These are phyloP conservation scores for Rhinatrema bivittatum DNA, from an alignment of 2,797 vertebrate genomes.

Conservation along the genomic window DNA sequence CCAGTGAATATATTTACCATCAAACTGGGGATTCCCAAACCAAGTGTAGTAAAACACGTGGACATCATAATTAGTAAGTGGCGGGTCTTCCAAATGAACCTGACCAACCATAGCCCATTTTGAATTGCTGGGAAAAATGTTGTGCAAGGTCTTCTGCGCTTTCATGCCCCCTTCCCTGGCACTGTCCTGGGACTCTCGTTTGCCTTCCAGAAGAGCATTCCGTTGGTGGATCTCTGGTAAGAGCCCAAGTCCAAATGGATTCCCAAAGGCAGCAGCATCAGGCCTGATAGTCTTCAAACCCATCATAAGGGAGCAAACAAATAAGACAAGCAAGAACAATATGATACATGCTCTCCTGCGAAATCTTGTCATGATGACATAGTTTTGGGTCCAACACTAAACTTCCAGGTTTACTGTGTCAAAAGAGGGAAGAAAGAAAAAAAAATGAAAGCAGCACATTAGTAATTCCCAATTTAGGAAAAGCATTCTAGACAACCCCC, in stretches of 20 bases:
- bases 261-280: conserved; percentile 61
- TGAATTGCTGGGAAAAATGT: conserved; percentile 16
- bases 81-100: conserved; percentile 49
- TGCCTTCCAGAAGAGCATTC: conserved; percentile 28
- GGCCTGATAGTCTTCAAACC: conserved; percentile 76
- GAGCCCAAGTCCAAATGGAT: conserved; percentile 58
- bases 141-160: conserved; percentile 25
- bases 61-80: conserved; percentile 82
- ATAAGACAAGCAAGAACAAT: conserved; percentile 67
- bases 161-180: conserved; percentile 31
- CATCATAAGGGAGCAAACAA: conserved; percentile 74
- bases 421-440: conserved; percentile 34
- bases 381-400: conserved; percentile 42
- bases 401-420: conserved; percentile 34
- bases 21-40: conserved; percentile 86
- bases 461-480: conserved; percentile 8
- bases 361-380: conserved; percentile 86
- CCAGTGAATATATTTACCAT: conserved; percentile 95
- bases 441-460: background rate
- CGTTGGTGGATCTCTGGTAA: conserved; percentile 51
- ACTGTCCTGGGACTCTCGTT: conserved; percentile 21
- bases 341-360: conserved; percentile 76
- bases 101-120: conserved; percentile 41
- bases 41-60: conserved; percentile 91
- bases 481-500: background rate